Percentiles rank a stretch among this genome's conserved stretches.
Conservation (phyloP, 2,797 vertebrate species). For the Neoniphon sammara region DNA sequence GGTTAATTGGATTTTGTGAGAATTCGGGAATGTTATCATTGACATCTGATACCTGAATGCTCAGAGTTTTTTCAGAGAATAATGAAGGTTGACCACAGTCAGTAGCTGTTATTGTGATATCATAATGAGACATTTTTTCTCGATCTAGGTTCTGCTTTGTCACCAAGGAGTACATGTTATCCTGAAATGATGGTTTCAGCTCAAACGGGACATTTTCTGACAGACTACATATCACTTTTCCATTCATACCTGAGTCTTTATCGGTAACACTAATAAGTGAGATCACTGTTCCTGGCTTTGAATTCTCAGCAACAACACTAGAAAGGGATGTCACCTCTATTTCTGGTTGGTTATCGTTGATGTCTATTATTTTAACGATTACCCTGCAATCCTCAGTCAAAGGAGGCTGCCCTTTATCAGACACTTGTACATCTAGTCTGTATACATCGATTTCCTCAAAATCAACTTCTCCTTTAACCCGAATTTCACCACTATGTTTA, state of each 20-base stretch:
- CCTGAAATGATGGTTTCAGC: conserved; percentile 66
- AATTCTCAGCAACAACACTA: conserved; percentile 64
- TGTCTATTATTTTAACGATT: conserved; percentile 68
- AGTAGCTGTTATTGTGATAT: conserved; percentile 78
- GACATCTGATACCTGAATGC: conserved; percentile 72
- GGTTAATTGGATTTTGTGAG: conserved; percentile 43
- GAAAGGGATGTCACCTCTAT: conserved; percentile 74
- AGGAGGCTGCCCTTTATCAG: conserved; percentile 72
- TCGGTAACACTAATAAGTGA: conserved; percentile 63
- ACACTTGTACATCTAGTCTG: conserved; percentile 69
- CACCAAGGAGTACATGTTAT: conserved; percentile 70
- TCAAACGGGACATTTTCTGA: conserved; percentile 55
- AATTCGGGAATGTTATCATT: conserved; percentile 80
- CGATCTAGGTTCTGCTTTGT: conserved; percentile 75
- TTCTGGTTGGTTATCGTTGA: conserved; percentile 76
- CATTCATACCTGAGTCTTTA: conserved; percentile 65
- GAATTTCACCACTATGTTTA: conserved; percentile 62
- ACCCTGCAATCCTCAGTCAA: conserved; percentile 63
- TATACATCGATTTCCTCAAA: conserved; percentile 71
- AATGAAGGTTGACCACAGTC: conserved; percentile 84
- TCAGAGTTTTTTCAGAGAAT: conserved; percentile 65
- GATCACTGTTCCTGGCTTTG: conserved; percentile 66
- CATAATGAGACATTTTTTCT: conserved; percentile 78
- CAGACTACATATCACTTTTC: conserved; percentile 50
- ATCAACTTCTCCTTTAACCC: conserved; percentile 63